Evolutionary conservation across 2,797 vertebrate species (phyloP).

Genomic region (Peromyscus aztecus): DNA sequence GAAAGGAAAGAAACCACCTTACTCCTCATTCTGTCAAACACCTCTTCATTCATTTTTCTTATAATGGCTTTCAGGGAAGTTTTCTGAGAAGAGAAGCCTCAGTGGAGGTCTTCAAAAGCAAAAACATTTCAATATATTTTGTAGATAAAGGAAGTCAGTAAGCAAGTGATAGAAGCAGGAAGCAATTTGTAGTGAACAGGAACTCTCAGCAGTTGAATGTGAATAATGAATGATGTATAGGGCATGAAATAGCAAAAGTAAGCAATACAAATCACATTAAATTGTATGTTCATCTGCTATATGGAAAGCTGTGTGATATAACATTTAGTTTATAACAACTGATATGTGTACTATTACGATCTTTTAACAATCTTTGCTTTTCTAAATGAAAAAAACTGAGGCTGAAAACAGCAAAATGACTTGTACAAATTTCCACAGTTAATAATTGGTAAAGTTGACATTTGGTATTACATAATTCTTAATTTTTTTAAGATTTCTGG

Average conservation of each 20-base stretch:
- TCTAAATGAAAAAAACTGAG: slow-evolving; percentile 28
- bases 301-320: slow-evolving; percentile 5
- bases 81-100: not conserved
- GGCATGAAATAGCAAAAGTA: slow-evolving; percentile 28
- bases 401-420: not conserved
- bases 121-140: slow-evolving; percentile 53
- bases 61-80: not conserved
- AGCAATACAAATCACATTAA: slow-evolving; percentile 59
- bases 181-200: slow-evolving; percentile 1
- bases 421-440: not conserved
- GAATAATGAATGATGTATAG: slow-evolving; percentile 67
- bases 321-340: slow-evolving; percentile 48
- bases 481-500: not conserved
- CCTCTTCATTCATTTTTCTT: not conserved
- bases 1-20: too few relatives aligned
- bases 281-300: not conserved
- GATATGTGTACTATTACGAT: not conserved
- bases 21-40: too few relatives aligned
- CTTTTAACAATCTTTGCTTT: not conserved
- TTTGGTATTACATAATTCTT: slow-evolving; percentile 8
- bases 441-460: not conserved
- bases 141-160: slow-evolving; percentile 45
- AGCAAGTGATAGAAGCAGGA: slow-evolving; percentile 47
- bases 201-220: slow-evolving; percentile 50
- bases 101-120: slow-evolving; percentile 31